Base-by-base conservation (phyloP, 2,113 vertebrate species). In the Boleophthalmus pectinirostris region DNA sequence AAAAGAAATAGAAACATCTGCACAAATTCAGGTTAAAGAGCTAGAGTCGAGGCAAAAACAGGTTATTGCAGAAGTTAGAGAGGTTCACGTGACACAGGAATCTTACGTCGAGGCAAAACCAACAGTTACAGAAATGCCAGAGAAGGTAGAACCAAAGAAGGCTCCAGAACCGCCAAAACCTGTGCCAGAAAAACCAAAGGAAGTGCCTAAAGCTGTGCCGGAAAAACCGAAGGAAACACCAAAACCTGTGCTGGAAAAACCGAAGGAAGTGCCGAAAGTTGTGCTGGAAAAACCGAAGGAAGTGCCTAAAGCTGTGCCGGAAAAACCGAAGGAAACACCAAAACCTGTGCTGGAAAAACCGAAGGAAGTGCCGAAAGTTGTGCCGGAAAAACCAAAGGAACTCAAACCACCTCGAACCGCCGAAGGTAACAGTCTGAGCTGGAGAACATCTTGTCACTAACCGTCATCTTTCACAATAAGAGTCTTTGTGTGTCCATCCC, bases 371-470 rank as follows among this genome's bases (percentile, higher is more conserved):
- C 64, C 45, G 15, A 47, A 23, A 12, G 43, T 46, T n/a, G n/a
- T n/a, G n/a, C n/a, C n/a, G n/a, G n/a, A n/a, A 13, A 65, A 72
- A 65, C 29, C n/a, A 18, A 35, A 24, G 20, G 35, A 38, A 47
- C n/a, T 18, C 13, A 35, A 21, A 64, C 29, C 9, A 20, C 61
- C 61, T 61, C 13, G 33, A 61, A 16, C 58, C 25, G 25, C 58
- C 43, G 61, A 64, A 64, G 61, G 61, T 64, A 64, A 64, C 18
- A 5, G 61, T 21, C 33, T 64, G 18, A 64, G 9, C 10, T 33
- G 20, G 18, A 18, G 61, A 18, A 11, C 61, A 64, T 64, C 35
- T 64, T 64, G 29, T 64, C 7, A 43, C 61, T 64, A 64, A 64
- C 20, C 20, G 20, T 5, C 18, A 43, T 64, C 18, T 61, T 61